A percentile compares a stretch with the other conserved stretches of the same genome.
These are phyloP conservation scores for Drymonia ruficornis DNA, from an alignment of 2,888 invertebrate genomes.

Conservation along the genomic window DNA sequence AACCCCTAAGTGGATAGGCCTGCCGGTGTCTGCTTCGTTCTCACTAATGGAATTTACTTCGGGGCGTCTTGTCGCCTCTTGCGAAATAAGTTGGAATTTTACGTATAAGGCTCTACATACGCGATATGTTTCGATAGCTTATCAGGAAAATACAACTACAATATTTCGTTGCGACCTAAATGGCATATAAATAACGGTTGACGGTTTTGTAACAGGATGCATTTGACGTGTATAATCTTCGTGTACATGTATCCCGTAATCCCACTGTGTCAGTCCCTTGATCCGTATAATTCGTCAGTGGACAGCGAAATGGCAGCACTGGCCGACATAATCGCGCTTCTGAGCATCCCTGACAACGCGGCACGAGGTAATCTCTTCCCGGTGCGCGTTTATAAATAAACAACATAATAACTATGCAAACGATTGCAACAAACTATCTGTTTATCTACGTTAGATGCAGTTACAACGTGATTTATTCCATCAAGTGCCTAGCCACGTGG, in stretches of 20 bases:
- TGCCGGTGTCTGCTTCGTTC: conserved; percentile 48
- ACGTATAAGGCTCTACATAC: background rate
- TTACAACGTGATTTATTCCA: conserved; percentile 46
- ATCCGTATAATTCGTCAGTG: conserved; percentile 46
- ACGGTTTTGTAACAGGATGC: conserved; percentile 30
- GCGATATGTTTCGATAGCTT: background rate
- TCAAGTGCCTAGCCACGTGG: conserved; percentile 36
- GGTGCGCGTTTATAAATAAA: conserved; percentile 19
- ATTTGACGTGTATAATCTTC: conserved; percentile 42
- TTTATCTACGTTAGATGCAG: conserved; percentile 39
- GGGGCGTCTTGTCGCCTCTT: conserved; percentile 43
- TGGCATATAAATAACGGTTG: background rate
- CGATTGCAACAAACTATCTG: conserved; percentile 39
- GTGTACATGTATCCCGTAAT: conserved; percentile 39
- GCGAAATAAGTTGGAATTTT: conserved; percentile 39
- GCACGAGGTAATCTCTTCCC: conserved; percentile 24
- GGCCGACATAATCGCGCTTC: conserved; percentile 30
- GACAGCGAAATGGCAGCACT: conserved; percentile 33
- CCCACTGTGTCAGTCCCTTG: conserved; percentile 39
- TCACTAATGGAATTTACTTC: conserved; percentile 63
- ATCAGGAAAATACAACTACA: background rate
- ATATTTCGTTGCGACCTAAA: conserved; percentile 11
- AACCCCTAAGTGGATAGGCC: conserved; percentile 61
- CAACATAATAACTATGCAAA: conserved; percentile 18
- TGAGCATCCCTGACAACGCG: conserved; percentile 21